Conservation (phyloP, 1,140 invertebrate genomes). For the Ctenoplectra terminalis region DNA sequence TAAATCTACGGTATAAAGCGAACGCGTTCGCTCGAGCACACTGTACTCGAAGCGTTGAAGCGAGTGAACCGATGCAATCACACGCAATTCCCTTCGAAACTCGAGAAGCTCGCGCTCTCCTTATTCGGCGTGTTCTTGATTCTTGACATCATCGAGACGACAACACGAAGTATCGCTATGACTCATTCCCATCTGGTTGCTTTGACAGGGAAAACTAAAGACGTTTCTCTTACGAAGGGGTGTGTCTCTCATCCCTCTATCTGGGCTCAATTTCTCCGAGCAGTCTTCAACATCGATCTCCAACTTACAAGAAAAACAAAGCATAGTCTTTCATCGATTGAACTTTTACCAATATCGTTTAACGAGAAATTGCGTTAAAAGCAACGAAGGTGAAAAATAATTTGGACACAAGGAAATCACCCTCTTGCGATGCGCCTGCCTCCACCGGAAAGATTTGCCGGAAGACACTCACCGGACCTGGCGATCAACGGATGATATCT, state of each 20-base stretch:
- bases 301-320: not conserved
- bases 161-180: constrained; percentile 35
- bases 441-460: not conserved
- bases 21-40: constrained; percentile 39
- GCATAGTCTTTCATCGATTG: not conserved
- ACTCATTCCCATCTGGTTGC: constrained; percentile 70
- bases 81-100: constrained; percentile 50
- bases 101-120: constrained; percentile 57
- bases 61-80: constrained; percentile 30
- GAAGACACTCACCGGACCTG: constrained; percentile 38
- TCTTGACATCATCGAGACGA: constrained; percentile 67
- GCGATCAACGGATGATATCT: constrained; percentile 47
- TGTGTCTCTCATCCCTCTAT: constrained; percentile 60
- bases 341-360: not conserved
- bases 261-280: not conserved
- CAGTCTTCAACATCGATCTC: not conserved
- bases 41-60: constrained; percentile 16
- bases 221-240: constrained; percentile 39
- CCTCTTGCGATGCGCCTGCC: not conserved
- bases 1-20: constrained; percentile 38
- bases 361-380: not conserved
- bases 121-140: constrained; percentile 74
- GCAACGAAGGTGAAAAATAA: not conserved
- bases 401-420: not conserved
- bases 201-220: constrained; percentile 15